A percentile compares a stretch with the other conserved stretches of the same genome.
Evolutionary conservation across 2,888 invertebrate genomes (phyloP).

Genomic region (Caenorhabditis uteleia): DNA sequence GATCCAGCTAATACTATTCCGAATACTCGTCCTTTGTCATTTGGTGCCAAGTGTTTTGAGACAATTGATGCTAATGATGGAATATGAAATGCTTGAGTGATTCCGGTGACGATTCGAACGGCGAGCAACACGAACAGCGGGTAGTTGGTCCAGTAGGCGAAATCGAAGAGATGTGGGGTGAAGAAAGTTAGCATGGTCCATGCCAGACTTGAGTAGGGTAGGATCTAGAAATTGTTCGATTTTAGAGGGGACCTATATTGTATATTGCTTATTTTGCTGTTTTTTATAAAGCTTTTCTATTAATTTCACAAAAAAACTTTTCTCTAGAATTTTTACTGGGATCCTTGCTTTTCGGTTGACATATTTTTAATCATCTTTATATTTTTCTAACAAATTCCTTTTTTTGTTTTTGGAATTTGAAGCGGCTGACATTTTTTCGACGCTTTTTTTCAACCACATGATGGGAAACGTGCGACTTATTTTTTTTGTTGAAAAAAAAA

Average conservation of each 20-base stretch:
- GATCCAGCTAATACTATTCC: conserved; percentile 77
- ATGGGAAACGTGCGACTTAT: conserved; percentile 1
- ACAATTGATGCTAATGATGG: conserved; percentile 79
- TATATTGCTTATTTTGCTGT: too few relatives aligned
- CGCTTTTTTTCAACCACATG: not conserved
- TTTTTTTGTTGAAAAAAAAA: not conserved
- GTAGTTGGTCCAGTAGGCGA: conserved; percentile 73
- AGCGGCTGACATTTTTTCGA: too few relatives aligned
- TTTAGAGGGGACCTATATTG: too few relatives aligned
- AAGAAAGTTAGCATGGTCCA: conserved; percentile 66
- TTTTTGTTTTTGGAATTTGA: not conserved
- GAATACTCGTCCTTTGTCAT: conserved; percentile 78
- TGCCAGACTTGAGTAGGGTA: conserved; percentile 75
- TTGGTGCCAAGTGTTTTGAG: conserved; percentile 76
- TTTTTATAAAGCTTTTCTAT: too few relatives aligned
- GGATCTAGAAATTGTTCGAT: conserved; percentile 72
- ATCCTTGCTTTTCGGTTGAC: too few relatives aligned
- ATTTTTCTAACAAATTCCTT: too few relatives aligned
- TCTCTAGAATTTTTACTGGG: too few relatives aligned
- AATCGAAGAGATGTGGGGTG: conserved; percentile 68
- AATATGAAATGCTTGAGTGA: conserved; percentile 79
- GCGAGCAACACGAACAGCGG: conserved; percentile 75
- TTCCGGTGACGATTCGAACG: conserved; percentile 76
- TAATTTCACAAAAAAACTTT: too few relatives aligned
- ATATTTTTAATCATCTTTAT: too few relatives aligned